phyloP scores from a whole-genome alignment of 1,140 invertebrate genomes.

The Diprion similis region DNA sequence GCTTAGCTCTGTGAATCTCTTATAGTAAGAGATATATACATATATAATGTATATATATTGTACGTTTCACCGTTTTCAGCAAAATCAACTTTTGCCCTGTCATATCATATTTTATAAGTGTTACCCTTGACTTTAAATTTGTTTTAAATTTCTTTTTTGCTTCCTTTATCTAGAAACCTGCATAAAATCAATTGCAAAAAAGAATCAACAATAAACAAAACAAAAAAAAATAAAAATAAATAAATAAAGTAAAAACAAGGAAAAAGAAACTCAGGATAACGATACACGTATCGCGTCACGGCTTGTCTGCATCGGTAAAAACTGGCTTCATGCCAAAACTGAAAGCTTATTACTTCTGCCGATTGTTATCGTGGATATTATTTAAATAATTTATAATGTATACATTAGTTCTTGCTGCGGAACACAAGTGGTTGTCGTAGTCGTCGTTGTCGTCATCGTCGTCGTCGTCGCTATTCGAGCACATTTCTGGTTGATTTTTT shows the following conservation, averaged over 20 bases:
- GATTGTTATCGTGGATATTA: slow-evolving; percentile 34
- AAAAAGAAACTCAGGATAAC: too few relatives aligned
- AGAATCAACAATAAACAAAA: neutral
- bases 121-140: neutral
- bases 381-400: slow-evolving; percentile 57
- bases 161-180: neutral
- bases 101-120: slow-evolving; percentile 18
- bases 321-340: slow-evolving; percentile 42
- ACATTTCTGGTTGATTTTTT: slow-evolving; percentile 32
- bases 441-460: slow-evolving; percentile 37
- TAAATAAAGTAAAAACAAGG: too few relatives aligned
- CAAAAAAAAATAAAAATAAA: neutral
- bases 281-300: slow-evolving; percentile 16
- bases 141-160: neutral
- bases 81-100: slow-evolving; percentile 38
- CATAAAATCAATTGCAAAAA: neutral
- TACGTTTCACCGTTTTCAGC: slow-evolving; percentile 35
- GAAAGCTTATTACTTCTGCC: neutral
- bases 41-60: neutral
- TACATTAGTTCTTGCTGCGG: slow-evolving; percentile 37
- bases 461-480: slow-evolving; percentile 28
- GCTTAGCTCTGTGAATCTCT: slow-evolving; percentile 24
- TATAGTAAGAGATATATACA: too few relatives aligned
- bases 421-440: slow-evolving; percentile 41
- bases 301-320: slow-evolving; percentile 30